Evolutionary conservation across 2,888 invertebrate species (phyloP).

Genomic region (Neocrepidodera transversa): DNA sequence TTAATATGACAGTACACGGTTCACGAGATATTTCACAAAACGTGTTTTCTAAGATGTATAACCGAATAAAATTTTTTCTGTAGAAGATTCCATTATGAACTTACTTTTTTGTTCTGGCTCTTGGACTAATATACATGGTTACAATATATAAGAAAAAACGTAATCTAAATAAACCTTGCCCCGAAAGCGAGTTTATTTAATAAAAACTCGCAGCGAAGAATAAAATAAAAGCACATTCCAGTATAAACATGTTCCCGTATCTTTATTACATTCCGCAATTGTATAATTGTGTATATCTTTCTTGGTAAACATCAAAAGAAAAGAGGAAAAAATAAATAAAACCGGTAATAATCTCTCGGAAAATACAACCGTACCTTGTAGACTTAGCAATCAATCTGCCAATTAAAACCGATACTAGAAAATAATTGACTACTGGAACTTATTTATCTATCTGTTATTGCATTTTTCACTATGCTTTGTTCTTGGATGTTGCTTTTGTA

Average conservation of each 20-base stretch:
- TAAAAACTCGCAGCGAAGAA: constrained; percentile 9
- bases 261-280: constrained; percentile 18
- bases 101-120: no score
- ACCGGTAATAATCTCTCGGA: constrained; percentile 13
- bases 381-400: constrained; percentile 18
- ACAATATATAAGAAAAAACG: no score
- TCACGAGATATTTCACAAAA: no score
- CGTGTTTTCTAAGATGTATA: no score
- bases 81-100: no score
- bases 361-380: constrained; percentile 8
- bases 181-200: constrained; percentile 6
- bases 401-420: constrained; percentile 17
- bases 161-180: constrained; percentile 13
- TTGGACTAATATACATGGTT: no score
- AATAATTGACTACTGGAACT: constrained; percentile 13
- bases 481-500: no score
- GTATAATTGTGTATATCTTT: constrained; percentile 11
- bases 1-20: no score
- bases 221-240: constrained; percentile 3
- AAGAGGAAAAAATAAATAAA: constrained; percentile 1
- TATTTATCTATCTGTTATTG: constrained; percentile 19
- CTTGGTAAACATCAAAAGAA: background rate
- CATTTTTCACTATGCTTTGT: constrained; percentile 14
- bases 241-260: constrained; percentile 3
- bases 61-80: no score